A percentile compares a stretch with the other conserved stretches of the same genome.
phyloP scores from a whole-genome alignment of 2,113 vertebrate genomes.

The Polyodon spathula region DNA sequence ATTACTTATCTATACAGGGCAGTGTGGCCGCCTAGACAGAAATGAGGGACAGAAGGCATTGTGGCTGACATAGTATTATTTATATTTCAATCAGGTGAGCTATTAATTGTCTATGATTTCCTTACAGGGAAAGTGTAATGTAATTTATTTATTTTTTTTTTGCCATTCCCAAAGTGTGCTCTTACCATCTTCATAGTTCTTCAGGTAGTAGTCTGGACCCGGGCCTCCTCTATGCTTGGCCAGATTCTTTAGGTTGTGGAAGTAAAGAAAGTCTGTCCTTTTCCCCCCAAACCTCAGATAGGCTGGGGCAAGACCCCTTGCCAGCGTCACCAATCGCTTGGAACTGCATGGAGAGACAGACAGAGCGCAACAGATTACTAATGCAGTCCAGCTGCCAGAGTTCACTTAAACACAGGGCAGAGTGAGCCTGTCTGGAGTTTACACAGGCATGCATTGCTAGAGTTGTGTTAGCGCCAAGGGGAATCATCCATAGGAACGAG shows the following conservation, averaged over 20 bases:
- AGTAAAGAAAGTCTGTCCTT: conserved; percentile 88
- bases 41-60: no score
- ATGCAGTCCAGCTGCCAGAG: not conserved
- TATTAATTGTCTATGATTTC: no score
- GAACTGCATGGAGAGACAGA: conserved; percentile 61
- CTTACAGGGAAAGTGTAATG: not conserved
- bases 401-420: conserved; percentile 7
- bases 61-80: no score
- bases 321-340: conserved; percentile 86
- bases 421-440: conserved; percentile 12
- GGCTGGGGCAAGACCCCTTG: conserved; percentile 85
- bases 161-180: no score
- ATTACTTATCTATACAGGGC: no score
- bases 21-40: no score
- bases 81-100: no score
- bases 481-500: no score
- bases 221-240: conserved; percentile 83
- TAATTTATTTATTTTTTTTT: no score
- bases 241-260: conserved; percentile 91
- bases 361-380: not conserved
- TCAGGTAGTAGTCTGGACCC: conserved; percentile 90
- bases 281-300: conserved; percentile 90
- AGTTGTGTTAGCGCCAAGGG: no score
- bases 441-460: no score
- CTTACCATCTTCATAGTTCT: conserved; percentile 97